phyloP scores from a whole-genome alignment of 2,113 vertebrate genomes.

The Dasyornis broadbenti region DNA sequence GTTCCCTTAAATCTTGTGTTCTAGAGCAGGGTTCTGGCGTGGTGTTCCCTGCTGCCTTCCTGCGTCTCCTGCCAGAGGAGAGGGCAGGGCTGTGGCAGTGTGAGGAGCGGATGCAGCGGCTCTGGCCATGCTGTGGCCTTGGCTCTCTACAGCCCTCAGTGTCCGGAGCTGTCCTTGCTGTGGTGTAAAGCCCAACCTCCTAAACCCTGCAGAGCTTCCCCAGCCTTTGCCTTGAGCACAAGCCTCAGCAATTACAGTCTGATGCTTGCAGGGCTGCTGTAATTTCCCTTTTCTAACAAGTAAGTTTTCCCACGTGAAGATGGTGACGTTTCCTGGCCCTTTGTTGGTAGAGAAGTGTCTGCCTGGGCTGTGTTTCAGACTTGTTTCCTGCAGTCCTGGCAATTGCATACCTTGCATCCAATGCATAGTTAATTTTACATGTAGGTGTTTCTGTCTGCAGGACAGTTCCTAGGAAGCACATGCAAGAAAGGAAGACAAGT shows the following conservation, averaged over 20 bases:
- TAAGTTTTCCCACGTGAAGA: not conserved
- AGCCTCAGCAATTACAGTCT: not conserved
- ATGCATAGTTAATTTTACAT: not conserved
- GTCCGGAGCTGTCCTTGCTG: not conserved
- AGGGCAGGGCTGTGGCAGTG: accelerated
- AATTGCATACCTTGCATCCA: not conserved
- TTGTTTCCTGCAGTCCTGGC: not conserved
- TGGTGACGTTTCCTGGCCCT: not conserved
- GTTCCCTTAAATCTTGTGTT: not conserved
- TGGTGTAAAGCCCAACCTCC: accelerated
- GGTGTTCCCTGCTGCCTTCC: not conserved
- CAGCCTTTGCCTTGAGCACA: not conserved
- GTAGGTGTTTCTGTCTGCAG: not conserved
- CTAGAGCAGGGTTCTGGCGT: not conserved
- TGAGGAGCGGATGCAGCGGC: accelerated
- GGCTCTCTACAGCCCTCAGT: not conserved
- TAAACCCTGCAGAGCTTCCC: not conserved
- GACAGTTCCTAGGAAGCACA: not conserved
- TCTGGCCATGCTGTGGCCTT: not conserved
- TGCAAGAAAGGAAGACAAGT: not conserved
- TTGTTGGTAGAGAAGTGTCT: not conserved
- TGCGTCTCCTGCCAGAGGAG: accelerated
- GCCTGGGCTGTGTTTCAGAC: not conserved
- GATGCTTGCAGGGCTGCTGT: not conserved
- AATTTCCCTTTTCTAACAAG: not conserved